phyloP scores from a whole-genome alignment of 2,113 vertebrate species.

The Puntigrus tetrazona region DNA sequence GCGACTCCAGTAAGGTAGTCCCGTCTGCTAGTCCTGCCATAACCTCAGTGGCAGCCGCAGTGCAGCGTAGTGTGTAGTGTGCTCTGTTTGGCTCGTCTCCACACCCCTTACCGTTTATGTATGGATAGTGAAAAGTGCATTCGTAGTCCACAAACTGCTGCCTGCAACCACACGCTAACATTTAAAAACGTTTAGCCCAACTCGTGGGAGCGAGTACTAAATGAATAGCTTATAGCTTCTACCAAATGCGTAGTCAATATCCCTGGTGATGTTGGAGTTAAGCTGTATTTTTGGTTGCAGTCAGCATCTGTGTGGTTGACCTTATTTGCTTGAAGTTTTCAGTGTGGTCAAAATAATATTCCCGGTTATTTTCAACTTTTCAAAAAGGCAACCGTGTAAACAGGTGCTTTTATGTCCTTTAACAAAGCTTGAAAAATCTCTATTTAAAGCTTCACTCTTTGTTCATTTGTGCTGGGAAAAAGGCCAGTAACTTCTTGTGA shows the following conservation, averaged over 20 bases:
- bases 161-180: slow-evolving; percentile 40
- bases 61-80: slow-evolving; percentile 20
- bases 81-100: slow-evolving; percentile 37
- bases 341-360: neutral
- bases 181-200: neutral
- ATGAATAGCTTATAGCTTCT: neutral
- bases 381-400: neutral
- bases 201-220: neutral
- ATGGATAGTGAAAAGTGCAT: slow-evolving; percentile 25
- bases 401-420: neutral
- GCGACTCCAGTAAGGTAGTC: slow-evolving; percentile 67
- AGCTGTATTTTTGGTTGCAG: slow-evolving; percentile 40
- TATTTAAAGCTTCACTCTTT: neutral
- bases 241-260: no score
- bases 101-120: slow-evolving; percentile 25
- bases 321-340: neutral
- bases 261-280: neutral
- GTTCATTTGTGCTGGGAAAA: neutral
- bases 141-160: slow-evolving; percentile 44
- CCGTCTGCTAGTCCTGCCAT: slow-evolving; percentile 28
- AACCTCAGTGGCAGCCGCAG: slow-evolving; percentile 17
- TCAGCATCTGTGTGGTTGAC: slow-evolving; percentile 42
- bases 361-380: neutral
- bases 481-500: neutral
- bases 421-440: neutral